Evolutionary conservation across 2,113 vertebrate genomes (phyloP).

Genomic region (Halichoerus grypus): DNA sequence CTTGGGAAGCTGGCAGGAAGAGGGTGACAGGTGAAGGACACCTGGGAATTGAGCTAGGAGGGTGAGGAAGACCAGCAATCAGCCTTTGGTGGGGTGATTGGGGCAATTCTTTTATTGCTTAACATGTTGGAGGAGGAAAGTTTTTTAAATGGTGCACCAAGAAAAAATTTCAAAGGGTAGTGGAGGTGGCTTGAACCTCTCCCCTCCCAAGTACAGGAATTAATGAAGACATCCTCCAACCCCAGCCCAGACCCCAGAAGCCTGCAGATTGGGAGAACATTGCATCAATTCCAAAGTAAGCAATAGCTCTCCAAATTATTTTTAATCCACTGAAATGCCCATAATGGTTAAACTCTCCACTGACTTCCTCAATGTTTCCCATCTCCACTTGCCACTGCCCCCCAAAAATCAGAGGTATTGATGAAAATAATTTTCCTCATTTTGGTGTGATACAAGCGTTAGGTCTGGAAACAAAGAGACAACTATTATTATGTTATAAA

Average conservation of each 20-base stretch:
- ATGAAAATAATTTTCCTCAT: conserved; percentile 4
- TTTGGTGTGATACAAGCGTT: background rate
- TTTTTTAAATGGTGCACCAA: background rate
- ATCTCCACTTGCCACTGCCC: background rate
- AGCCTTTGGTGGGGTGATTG: background rate
- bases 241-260: background rate
- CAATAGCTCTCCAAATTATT: background rate
- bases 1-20: background rate
- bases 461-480: conserved; percentile 14
- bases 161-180: background rate
- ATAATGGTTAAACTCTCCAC: background rate
- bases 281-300: background rate
- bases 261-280: background rate
- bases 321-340: background rate
- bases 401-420: background rate
- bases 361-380: background rate
- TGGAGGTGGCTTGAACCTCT: background rate
- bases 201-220: background rate
- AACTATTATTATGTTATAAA: background rate
- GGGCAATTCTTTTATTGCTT: background rate
- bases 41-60: background rate
- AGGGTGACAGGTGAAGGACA: background rate
- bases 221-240: background rate
- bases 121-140: background rate
- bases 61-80: background rate